A percentile compares a stretch with the other conserved stretches of the same genome.
Evolutionary conservation across 2,888 invertebrate species (phyloP).

Genomic region (Eupithecia insigniata): DNA sequence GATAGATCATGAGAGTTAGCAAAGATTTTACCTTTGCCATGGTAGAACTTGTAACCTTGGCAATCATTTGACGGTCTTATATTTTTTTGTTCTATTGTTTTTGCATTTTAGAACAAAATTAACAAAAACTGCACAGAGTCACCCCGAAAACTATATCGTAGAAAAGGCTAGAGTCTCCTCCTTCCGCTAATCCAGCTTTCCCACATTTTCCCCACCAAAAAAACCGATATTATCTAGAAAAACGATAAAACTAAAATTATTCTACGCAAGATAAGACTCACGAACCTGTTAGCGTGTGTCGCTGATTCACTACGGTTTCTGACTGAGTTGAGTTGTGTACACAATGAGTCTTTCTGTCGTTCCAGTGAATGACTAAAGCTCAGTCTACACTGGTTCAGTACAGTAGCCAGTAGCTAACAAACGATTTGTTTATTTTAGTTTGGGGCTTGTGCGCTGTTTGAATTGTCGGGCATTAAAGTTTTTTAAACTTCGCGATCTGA

Average conservation of each 20-base stretch:
- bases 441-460: too few relatives aligned
- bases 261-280: neutral
- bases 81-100: neutral
- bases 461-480: too few relatives aligned
- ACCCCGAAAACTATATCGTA: neutral
- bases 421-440: too few relatives aligned
- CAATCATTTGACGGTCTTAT: neutral
- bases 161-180: neutral
- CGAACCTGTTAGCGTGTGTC: neutral
- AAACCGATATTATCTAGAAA: neutral
- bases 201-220: neutral
- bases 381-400: neutral
- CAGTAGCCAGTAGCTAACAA: too few relatives aligned
- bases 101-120: neutral
- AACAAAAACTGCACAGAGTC: neutral
- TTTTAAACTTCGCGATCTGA: too few relatives aligned
- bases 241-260: neutral
- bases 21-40: neutral
- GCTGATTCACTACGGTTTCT: neutral
- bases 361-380: neutral
- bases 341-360: neutral
- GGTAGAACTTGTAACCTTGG: neutral
- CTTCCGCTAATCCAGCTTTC: neutral
- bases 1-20: too few relatives aligned
- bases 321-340: constrained; percentile 1